Evolutionary conservation across 2,888 invertebrate species (phyloP).

Genomic region (Erebia aethiops): DNA sequence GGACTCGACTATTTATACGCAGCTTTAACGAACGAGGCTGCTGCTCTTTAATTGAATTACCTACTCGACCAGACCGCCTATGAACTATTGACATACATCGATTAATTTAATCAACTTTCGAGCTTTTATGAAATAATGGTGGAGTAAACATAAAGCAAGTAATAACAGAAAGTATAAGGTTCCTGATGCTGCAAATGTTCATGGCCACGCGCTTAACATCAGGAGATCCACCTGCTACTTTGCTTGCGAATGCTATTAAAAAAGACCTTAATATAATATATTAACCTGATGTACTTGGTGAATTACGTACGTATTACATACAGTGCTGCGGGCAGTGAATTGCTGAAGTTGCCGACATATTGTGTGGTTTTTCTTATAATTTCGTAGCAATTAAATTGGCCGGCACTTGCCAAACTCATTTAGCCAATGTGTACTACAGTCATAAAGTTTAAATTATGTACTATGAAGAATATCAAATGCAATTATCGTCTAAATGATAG

Average conservation of each 20-base stretch:
- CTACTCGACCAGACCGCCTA: conserved; percentile 39
- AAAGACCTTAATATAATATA: no score
- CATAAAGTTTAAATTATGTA: not conserved
- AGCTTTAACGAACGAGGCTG: conserved; percentile 57
- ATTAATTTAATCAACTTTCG: not conserved
- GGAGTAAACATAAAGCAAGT: not conserved
- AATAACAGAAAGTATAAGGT: no score
- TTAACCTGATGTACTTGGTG: no score
- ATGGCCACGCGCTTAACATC: no score
- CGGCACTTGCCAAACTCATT: no score
- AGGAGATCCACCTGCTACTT: no score
- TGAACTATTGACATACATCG: conserved; percentile 2
- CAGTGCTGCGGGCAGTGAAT: no score
- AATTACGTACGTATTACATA: no score
- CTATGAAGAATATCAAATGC: not conserved
- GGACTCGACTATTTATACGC: conserved; percentile 35
- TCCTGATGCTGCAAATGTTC: no score
- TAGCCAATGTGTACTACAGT: no score
- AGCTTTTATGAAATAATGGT: not conserved
- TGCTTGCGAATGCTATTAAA: no score
- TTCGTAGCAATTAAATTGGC: no score
- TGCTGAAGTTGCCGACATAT: not conserved
- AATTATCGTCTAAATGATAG: conserved; percentile 9
- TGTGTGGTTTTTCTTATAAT: not conserved
- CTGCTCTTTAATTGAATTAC: conserved; percentile 58